A percentile compares a stretch with the other conserved stretches of the same genome.
These are phyloP conservation scores for Osedax fenrisi DNA, from an alignment of 2,888 invertebrate genomes.

Conservation along the genomic window DNA sequence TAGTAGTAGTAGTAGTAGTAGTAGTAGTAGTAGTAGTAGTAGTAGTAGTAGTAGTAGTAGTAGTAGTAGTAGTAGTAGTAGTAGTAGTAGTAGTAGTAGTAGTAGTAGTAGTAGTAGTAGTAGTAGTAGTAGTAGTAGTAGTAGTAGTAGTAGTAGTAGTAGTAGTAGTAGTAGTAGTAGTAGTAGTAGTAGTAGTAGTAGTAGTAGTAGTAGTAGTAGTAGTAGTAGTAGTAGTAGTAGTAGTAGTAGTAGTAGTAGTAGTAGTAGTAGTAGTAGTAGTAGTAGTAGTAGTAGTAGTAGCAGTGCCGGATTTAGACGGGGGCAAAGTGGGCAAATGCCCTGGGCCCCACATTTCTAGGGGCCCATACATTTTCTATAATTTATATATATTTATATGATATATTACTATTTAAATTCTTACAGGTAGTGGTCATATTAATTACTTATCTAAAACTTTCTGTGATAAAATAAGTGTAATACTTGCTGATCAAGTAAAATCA, in stretches of 20 bases:
- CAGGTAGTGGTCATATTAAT: too few species aligned
- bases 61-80: constrained; percentile 2
- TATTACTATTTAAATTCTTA: too few species aligned
- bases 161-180: constrained; percentile 2
- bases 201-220: constrained; percentile 2
- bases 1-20: constrained; percentile 2
- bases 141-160: constrained; percentile 2
- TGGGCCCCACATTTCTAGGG: too few species aligned
- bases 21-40: constrained; percentile 2
- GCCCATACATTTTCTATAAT: too few species aligned
- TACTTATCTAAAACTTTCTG: too few species aligned
- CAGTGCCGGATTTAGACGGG: too few species aligned
- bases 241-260: constrained; percentile 2
- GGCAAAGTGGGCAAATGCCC: too few species aligned
- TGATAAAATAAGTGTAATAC: too few species aligned
- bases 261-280: constrained; percentile 2
- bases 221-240: constrained; percentile 2
- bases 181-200: constrained; percentile 2
- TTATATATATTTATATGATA: too few species aligned
- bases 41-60: constrained; percentile 2
- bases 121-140: constrained; percentile 2
- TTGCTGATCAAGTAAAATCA: too few species aligned
- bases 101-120: constrained; percentile 2
- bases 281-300: background rate
- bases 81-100: constrained; percentile 2